phyloP scores from a whole-genome alignment of 2,888 invertebrate species.

The Papilio elwesi region DNA sequence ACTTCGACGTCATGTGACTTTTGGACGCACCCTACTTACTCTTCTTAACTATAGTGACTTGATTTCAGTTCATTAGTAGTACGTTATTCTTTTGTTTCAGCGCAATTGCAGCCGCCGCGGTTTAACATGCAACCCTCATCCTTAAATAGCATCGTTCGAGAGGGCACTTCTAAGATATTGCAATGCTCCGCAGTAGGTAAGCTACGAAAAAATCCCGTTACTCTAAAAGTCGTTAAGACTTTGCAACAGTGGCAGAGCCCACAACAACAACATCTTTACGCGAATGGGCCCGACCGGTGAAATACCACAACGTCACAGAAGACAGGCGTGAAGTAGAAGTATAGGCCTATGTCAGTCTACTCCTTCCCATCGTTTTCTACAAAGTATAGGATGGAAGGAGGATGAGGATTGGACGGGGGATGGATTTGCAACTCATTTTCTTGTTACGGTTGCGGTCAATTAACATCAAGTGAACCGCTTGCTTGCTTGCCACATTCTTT shows the following conservation, averaged over 20 bases:
- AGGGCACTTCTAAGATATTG: constrained; percentile 95
- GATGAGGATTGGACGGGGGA: no score
- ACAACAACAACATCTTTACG: no score
- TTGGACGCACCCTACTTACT: neutral
- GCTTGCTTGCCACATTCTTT: no score
- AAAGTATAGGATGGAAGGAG: no score
- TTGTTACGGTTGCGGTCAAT: no score
- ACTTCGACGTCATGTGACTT: neutral
- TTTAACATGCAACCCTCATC: constrained; percentile 94
- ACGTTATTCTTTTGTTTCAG: constrained; percentile 60
- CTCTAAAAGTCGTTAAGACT: neutral
- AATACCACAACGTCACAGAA: no score
- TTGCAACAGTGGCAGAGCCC: no score
- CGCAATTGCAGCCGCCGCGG: constrained; percentile 91
- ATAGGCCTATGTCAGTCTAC: neutral
- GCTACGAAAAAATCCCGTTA: constrained; percentile 47
- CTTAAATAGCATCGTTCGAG: constrained; percentile 93
- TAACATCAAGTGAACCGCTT: no score
- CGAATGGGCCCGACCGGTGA: no score
- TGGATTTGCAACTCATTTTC: no score
- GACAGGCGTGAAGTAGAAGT: no score
- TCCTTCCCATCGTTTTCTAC: no score
- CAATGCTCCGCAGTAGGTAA: constrained; percentile 96
- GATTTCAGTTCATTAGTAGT: neutral
- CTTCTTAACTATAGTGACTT: constrained; percentile 2